Conservation (phyloP, 2,797 vertebrate species). For the Cossypha dichroa region DNA sequence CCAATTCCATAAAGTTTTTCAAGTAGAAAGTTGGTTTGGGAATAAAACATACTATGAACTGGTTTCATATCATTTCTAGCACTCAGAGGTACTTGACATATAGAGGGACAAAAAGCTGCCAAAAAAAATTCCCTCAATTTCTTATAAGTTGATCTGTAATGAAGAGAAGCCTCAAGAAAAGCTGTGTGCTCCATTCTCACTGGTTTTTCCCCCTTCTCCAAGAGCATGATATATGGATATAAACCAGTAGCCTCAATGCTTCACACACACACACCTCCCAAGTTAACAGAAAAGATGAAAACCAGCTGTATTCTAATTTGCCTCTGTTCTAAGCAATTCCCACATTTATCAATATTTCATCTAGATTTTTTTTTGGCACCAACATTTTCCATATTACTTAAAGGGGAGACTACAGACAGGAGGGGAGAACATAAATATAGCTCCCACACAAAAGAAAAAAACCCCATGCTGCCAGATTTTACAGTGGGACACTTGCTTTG, state of each 20-base stretch:
- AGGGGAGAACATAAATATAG: neutral
- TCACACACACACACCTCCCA: neutral
- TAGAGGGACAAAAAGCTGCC: neutral
- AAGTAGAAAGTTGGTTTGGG: neutral
- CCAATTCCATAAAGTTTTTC: neutral
- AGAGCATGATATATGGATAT: neutral
- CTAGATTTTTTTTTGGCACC: slow-evolving; percentile 25
- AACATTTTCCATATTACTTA: slow-evolving; percentile 19
- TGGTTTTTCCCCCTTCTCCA: neutral
- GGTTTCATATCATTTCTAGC: neutral
- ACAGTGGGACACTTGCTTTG: neutral
- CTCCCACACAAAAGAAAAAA: neutral
- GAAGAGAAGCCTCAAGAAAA: neutral
- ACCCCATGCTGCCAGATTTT: neutral
- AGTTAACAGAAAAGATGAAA: slow-evolving; percentile 30
- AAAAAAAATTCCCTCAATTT: neutral
- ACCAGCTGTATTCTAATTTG: slow-evolving; percentile 55
- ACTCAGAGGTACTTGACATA: neutral
- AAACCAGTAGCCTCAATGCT: slow-evolving; percentile 20
- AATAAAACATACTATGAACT: neutral
- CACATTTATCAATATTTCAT: slow-evolving; percentile 66
- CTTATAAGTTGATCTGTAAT: neutral
- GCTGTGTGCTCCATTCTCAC: neutral
- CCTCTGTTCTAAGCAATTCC: slow-evolving; percentile 35
- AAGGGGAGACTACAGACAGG: neutral